Conservation (phyloP, 2,113 vertebrate species). For the Silurus meridionalis region DNA sequence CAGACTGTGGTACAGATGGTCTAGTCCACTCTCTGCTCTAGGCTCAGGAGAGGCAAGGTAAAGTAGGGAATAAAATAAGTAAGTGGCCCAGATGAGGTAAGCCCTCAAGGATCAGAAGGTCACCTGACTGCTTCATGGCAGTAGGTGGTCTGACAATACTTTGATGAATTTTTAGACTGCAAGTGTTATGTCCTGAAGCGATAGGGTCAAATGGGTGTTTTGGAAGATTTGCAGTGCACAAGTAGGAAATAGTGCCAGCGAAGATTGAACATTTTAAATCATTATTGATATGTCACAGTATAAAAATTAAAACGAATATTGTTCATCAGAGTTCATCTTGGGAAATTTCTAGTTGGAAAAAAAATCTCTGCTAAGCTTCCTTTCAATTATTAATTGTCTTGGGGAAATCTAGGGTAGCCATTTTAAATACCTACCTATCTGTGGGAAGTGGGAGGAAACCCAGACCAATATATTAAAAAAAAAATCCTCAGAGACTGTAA, state of each 20-base stretch:
- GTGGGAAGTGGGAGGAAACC: not conserved
- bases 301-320: not conserved
- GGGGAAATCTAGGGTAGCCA: not conserved
- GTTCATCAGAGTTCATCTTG: not conserved
- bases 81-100: constrained; percentile 62
- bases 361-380: not conserved
- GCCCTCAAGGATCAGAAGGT: constrained; percentile 47
- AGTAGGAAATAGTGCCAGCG: not conserved
- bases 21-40: constrained; percentile 51
- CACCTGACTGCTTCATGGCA: constrained; percentile 24
- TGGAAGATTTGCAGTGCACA: not conserved
- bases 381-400: not conserved
- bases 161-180: not conserved
- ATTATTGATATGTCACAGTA: too few relatives aligned
- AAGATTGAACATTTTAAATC: not conserved
- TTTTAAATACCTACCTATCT: not conserved
- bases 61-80: constrained; percentile 64
- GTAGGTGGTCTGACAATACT: not conserved
- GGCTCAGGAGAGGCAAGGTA: constrained; percentile 28
- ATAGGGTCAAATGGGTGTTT: not conserved
- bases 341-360: not conserved
- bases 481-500: not conserved
- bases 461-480: not conserved
- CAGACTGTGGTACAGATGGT: constrained; percentile 75
- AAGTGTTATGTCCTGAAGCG: constrained; percentile 2